These are phyloP conservation scores for Ptilodon capucinus DNA, from an alignment of 2,888 invertebrate species.

Conservation along the genomic window DNA sequence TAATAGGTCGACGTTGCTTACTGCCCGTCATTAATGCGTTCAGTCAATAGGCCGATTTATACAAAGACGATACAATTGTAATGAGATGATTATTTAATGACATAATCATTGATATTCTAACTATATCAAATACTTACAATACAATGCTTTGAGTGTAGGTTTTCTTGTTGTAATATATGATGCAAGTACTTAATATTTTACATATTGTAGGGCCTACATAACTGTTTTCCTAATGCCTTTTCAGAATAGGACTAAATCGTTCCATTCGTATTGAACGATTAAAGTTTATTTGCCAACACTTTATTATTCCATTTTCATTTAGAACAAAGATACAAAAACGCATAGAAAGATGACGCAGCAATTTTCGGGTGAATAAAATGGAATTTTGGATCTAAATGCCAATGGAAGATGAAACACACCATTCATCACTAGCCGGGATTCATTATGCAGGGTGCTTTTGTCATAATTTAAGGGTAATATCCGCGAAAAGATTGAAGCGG, in stretches of 20 bases:
- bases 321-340: background rate
- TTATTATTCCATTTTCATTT: too few species aligned
- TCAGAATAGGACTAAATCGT: too few species aligned
- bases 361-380: slow-evolving; percentile 10
- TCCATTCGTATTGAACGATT: too few species aligned
- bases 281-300: too few species aligned
- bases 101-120: background rate
- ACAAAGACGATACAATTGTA: background rate
- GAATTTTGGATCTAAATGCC: slow-evolving; percentile 43
- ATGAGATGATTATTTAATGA: background rate
- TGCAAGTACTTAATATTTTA: too few species aligned
- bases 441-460: slow-evolving; percentile 68
- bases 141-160: too few species aligned
- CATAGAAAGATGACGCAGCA: slow-evolving; percentile 1
- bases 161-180: background rate
- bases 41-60: background rate
- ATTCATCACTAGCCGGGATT: slow-evolving; percentile 63
- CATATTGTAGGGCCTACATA: too few species aligned
- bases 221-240: too few species aligned
- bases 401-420: slow-evolving; percentile 51
- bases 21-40: background rate
- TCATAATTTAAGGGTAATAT: slow-evolving; percentile 79
- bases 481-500: slow-evolving; percentile 75
- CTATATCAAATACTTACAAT: background rate
- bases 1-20: background rate